These are phyloP conservation scores for Metaphire vulgaris DNA, from an alignment of 1,140 invertebrate genomes.

Conservation along the genomic window DNA sequence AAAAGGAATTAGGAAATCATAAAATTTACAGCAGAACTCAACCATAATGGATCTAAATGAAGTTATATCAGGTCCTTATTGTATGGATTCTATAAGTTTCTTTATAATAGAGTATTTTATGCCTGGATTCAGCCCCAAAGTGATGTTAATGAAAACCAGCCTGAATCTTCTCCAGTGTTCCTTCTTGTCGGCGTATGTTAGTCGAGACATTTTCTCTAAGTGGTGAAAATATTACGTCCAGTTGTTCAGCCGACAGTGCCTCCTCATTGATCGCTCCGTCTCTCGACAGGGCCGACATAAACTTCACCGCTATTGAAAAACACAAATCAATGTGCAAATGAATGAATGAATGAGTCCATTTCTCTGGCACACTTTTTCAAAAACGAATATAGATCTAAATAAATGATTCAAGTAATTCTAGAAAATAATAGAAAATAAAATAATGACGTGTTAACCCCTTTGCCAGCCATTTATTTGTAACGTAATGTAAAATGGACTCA, in stretches of 20 bases:
- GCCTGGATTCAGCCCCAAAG: no score
- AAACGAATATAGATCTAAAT: neutral
- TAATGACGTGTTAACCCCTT: neutral
- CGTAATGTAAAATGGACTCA: neutral
- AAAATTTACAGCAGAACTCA: no score
- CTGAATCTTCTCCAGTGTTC: conserved; percentile 69
- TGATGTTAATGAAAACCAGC: no score
- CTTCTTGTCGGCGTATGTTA: conserved; percentile 70
- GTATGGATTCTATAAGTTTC: no score
- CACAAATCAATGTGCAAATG: neutral
- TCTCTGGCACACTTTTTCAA: no score
- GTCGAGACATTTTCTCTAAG: conserved; percentile 70
- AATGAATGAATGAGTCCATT: no score
- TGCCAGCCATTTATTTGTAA: no score
- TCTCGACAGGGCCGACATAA: conserved; percentile 69
- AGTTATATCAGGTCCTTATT: no score
- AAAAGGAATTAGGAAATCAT: no score
- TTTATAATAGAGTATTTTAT: no score
- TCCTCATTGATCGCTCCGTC: conserved; percentile 84
- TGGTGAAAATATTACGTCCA: conserved; percentile 72
- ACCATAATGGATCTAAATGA: no score
- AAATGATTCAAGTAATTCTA: neutral
- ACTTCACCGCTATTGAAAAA: conserved; percentile 63
- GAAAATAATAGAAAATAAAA: neutral
- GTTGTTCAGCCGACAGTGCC: conserved; percentile 65